A percentile compares a stretch with the other conserved stretches of the same genome.
Conservation (phyloP, 2,113 vertebrate species). For the Vidua macroura region DNA sequence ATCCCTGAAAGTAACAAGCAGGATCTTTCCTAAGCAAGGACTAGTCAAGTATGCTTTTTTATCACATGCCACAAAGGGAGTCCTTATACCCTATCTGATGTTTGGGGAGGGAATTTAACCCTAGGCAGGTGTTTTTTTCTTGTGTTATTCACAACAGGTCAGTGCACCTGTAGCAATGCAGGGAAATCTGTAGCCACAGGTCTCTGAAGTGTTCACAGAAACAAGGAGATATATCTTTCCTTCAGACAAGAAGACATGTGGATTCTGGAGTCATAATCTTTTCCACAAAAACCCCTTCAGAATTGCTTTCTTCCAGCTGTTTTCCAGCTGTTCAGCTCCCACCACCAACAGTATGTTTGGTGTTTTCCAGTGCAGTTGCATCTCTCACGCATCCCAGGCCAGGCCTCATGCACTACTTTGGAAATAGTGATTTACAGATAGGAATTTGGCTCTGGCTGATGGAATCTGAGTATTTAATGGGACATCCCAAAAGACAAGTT, state of each 20-base stretch:
- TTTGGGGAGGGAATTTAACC: neutral
- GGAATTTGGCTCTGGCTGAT: neutral
- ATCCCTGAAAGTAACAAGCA: neutral
- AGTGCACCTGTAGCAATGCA: neutral
- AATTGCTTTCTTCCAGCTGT: neutral
- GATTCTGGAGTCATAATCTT: neutral
- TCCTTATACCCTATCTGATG: neutral
- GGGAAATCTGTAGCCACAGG: neutral
- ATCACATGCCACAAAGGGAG: neutral
- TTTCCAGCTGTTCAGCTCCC: neutral
- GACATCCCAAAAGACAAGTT: neutral
- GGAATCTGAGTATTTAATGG: neutral
- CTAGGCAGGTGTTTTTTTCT: neutral
- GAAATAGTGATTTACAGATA: neutral
- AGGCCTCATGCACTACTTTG: neutral
- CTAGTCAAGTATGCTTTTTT: neutral
- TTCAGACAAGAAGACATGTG: neutral
- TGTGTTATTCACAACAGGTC: neutral
- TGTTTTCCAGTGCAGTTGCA: neutral
- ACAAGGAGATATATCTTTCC: neutral
- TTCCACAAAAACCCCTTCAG: neutral
- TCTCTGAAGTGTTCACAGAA: neutral
- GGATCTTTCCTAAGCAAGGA: neutral
- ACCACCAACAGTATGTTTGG: neutral
- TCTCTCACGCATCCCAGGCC: neutral